These are phyloP conservation scores for Fragum whitleyi DNA, from an alignment of 2,888 invertebrate genomes.

Conservation along the genomic window DNA sequence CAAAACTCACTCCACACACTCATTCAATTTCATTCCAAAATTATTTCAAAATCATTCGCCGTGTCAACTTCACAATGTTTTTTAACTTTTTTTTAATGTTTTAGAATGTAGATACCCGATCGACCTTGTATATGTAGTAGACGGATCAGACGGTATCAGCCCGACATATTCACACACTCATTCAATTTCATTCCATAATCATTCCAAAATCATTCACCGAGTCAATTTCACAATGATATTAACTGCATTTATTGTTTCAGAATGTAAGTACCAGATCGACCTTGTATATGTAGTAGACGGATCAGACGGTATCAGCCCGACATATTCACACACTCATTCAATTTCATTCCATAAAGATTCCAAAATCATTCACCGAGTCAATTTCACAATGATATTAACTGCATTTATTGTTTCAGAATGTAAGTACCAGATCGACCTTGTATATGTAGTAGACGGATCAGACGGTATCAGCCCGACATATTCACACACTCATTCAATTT, in stretches of 20 bases:
- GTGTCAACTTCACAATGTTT: too few species aligned
- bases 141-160: slow-evolving; percentile 76
- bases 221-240: too few species aligned
- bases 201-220: too few species aligned
- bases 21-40: too few species aligned
- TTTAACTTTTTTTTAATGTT: neutral
- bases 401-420: slow-evolving; percentile 69
- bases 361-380: too few species aligned
- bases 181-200: too few species aligned
- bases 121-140: slow-evolving; percentile 77
- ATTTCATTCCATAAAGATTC: too few species aligned
- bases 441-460: too few species aligned
- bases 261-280: slow-evolving; percentile 72
- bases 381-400: too few species aligned
- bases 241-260: slow-evolving; percentile 61
- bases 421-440: slow-evolving; percentile 71
- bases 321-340: slow-evolving; percentile 69
- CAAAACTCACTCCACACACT: too few species aligned
- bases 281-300: slow-evolving; percentile 76
- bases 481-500: slow-evolving; percentile 69
- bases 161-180: slow-evolving; percentile 66
- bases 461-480: slow-evolving; percentile 71
- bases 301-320: slow-evolving; percentile 72
- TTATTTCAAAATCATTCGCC: too few species aligned
- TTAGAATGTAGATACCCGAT: slow-evolving; percentile 72